phyloP scores from a whole-genome alignment of 2,113 vertebrate genomes.

The Triplophysa dalaica region DNA sequence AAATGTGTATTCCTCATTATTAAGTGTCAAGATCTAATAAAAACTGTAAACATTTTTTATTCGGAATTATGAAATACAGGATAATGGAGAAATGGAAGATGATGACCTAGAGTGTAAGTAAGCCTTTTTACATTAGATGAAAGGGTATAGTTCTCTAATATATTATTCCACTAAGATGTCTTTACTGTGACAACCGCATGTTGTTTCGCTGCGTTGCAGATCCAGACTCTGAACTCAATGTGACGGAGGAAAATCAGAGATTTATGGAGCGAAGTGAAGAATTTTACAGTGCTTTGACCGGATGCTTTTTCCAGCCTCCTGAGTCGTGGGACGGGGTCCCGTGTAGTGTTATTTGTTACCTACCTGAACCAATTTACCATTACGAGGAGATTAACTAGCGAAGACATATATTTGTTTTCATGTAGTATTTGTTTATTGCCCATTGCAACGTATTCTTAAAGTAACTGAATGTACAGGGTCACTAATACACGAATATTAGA shows the following conservation, averaged over 20 bases:
- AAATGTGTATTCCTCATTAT: not conserved
- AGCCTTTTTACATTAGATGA: not conserved
- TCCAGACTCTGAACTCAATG: constrained; percentile 80
- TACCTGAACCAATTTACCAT: constrained; percentile 60
- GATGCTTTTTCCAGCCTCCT: constrained; percentile 86
- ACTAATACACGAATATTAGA: not conserved
- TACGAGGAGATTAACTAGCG: not conserved
- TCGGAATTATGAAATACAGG: constrained; percentile 70
- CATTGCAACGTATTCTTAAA: not conserved
- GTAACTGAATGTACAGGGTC: not conserved
- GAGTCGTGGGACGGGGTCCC: constrained; percentile 79
- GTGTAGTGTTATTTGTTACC: constrained; percentile 43
- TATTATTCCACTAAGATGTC: not conserved
- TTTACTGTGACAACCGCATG: not conserved
- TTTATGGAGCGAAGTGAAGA: constrained; percentile 94
- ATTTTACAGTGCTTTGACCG: constrained; percentile 86
- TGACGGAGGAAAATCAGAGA: constrained; percentile 84
- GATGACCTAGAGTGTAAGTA: constrained; percentile 86
- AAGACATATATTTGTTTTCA: not conserved
- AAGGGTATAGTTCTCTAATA: not conserved
- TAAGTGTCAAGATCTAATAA: not conserved
- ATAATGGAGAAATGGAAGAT: constrained; percentile 80
- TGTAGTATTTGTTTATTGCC: not conserved
- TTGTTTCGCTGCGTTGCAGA: constrained; percentile 69
- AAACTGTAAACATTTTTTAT: not conserved